A percentile compares a stretch with the other conserved stretches of the same genome.
Evolutionary conservation across 1,140 invertebrate genomes (phyloP).

Genomic region (Achatina immaculata): DNA sequence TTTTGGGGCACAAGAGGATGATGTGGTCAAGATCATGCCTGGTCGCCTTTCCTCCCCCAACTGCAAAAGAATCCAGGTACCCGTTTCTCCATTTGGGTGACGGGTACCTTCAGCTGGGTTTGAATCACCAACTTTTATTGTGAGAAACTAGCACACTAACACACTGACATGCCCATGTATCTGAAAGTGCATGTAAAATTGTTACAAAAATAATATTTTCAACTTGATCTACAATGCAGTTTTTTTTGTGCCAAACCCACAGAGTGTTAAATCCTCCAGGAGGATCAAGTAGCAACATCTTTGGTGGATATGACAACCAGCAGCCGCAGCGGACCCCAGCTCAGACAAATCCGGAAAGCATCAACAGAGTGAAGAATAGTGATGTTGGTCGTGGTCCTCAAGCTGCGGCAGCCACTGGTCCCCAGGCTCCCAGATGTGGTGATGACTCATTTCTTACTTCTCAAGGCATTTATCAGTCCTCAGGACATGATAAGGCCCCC

Average conservation of each 20-base stretch:
- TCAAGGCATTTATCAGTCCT: slow-evolving; percentile 7
- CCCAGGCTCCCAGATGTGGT: slow-evolving; percentile 14
- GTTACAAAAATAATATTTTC: no score
- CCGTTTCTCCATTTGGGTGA: no score
- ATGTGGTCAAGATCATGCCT: no score
- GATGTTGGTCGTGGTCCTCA: not conserved
- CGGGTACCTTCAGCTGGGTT: no score
- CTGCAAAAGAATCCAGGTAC: no score
- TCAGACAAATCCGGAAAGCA: not conserved
- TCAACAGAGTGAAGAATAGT: slow-evolving; percentile 5
- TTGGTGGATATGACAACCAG: slow-evolving; percentile 17
- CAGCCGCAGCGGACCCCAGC: not conserved
- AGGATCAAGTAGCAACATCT: slow-evolving; percentile 26
- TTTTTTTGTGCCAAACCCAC: not conserved
- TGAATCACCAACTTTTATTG: no score
- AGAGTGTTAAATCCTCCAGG: slow-evolving; percentile 32
- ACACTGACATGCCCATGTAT: no score
- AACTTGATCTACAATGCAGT: no score
- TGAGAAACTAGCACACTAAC: no score
- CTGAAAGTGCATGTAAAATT: no score
- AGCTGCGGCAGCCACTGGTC: not conserved
- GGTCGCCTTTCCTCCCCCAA: no score
- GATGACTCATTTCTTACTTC: slow-evolving; percentile 29
- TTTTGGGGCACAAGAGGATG: no score
- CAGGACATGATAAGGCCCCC: not conserved